Evolutionary conservation across 2,888 invertebrate genomes (phyloP).

Genomic region (Quadroppia sp.): DNA sequence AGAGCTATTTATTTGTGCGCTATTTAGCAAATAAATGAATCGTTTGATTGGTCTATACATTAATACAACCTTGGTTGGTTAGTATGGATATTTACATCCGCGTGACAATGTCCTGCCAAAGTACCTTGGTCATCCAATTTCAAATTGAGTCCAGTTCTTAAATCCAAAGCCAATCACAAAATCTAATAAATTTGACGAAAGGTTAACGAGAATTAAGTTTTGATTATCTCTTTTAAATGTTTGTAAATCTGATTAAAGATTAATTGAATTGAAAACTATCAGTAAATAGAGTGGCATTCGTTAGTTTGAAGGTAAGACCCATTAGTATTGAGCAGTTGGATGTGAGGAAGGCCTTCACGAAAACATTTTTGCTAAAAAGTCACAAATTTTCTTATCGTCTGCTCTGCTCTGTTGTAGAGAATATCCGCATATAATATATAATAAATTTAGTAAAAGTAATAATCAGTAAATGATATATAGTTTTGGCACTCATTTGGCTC

Average conservation of each 20-base stretch:
- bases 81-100: too few species aligned
- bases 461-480: constrained; percentile 27
- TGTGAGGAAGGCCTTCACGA: constrained; percentile 18
- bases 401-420: neutral
- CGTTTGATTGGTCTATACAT: too few species aligned
- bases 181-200: constrained; percentile 1
- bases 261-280: constrained; percentile 1
- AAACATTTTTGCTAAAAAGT: constrained; percentile 11
- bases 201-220: neutral
- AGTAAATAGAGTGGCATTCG: neutral
- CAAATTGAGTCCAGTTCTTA: too few species aligned
- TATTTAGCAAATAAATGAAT: too few species aligned
- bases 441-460: neutral
- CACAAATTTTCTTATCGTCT: constrained; percentile 13
- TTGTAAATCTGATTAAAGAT: constrained; percentile 1
- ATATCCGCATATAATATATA: constrained; percentile 24
- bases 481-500: constrained; percentile 4
- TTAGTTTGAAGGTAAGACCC: constrained; percentile 25
- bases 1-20: too few species aligned
- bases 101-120: too few species aligned
- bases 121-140: too few species aligned
- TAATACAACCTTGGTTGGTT: too few species aligned
- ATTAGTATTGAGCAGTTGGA: neutral
- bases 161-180: neutral
- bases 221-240: neutral